A percentile compares a stretch with the other conserved stretches of the same genome.
phyloP scores from a whole-genome alignment of 2,888 invertebrate genomes.

The Plagodis pulveraria region DNA sequence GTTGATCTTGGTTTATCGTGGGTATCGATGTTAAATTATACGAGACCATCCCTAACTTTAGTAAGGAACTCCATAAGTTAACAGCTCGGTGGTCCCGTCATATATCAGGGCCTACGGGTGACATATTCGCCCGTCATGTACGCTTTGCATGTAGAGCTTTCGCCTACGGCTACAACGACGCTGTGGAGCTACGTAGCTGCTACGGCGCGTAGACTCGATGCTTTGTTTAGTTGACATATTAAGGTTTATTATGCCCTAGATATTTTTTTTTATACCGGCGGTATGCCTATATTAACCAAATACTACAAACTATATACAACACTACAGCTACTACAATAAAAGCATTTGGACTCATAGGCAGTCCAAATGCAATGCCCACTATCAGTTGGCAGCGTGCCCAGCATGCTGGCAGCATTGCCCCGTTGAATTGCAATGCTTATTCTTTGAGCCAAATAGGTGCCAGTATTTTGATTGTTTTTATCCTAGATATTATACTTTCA shows the following conservation, averaged over 20 bases:
- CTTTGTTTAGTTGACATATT: constrained; percentile 36
- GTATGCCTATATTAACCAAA: too few species aligned
- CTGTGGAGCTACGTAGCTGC: constrained; percentile 15
- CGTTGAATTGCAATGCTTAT: too few species aligned
- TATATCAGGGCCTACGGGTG: constrained; percentile 71
- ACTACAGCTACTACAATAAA: too few species aligned
- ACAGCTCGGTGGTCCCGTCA: constrained; percentile 73
- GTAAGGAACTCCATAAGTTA: constrained; percentile 78
- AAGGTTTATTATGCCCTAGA: constrained; percentile 15
- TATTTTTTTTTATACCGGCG: too few species aligned
- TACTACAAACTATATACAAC: too few species aligned
- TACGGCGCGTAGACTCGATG: constrained; percentile 26
- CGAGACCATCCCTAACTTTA: constrained; percentile 49
- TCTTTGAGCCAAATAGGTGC: too few species aligned
- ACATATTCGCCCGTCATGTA: constrained; percentile 73
- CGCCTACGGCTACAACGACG: constrained; percentile 31
- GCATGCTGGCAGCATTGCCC: too few species aligned
- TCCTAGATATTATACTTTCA: constrained; percentile 3
- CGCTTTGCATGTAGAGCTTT: constrained; percentile 60
- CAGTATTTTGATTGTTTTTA: too few species aligned
- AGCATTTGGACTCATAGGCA: too few species aligned
- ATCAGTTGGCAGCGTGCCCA: too few species aligned
- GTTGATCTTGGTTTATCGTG: too few species aligned
- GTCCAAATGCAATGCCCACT: too few species aligned
- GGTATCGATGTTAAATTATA: constrained; percentile 6